phyloP scores from a whole-genome alignment of 2,888 invertebrate species.

The Ormyrus pomaceus region DNA sequence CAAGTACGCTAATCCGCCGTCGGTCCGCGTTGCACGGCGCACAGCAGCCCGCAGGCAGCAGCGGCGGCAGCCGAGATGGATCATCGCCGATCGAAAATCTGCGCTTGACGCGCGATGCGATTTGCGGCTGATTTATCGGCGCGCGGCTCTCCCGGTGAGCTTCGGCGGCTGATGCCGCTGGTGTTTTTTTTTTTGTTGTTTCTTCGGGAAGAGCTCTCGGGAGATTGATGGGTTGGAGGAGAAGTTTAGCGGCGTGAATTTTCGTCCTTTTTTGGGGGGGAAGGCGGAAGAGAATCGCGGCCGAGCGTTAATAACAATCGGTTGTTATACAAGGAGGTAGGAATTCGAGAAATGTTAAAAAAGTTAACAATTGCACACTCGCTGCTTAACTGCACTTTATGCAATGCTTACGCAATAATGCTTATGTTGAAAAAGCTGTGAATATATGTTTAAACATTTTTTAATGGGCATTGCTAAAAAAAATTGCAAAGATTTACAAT shows the following conservation, averaged over 20 bases:
- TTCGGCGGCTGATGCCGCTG: too few relatives aligned
- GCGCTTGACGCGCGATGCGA: conserved; percentile 58
- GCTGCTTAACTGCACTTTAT: conserved; percentile 17
- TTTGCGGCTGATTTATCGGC: conserved; percentile 58
- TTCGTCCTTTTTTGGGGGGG: too few relatives aligned
- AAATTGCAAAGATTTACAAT: neutral
- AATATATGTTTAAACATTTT: conserved; percentile 2
- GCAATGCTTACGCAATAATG: conserved; percentile 33
- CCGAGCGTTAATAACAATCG: too few relatives aligned
- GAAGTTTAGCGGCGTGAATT: too few relatives aligned
- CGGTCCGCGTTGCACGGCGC: too few relatives aligned
- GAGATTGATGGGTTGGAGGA: too few relatives aligned
- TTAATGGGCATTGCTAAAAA: neutral
- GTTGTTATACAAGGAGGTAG: neutral
- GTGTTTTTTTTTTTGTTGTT: too few relatives aligned
- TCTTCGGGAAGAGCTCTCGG: too few relatives aligned
- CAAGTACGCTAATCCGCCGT: conserved; percentile 38
- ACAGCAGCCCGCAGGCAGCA: too few relatives aligned
- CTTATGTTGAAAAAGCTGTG: conserved; percentile 7
- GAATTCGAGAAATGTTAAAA: neutral
- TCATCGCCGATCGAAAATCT: too few relatives aligned
- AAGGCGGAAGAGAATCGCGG: too few relatives aligned
- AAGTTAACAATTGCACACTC: conserved; percentile 1
- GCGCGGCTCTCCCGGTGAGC: conserved; percentile 22
- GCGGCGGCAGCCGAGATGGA: too few relatives aligned